These are phyloP conservation scores for Galleria mellonella DNA, from an alignment of 1,140 invertebrate species.

Conservation along the genomic window DNA sequence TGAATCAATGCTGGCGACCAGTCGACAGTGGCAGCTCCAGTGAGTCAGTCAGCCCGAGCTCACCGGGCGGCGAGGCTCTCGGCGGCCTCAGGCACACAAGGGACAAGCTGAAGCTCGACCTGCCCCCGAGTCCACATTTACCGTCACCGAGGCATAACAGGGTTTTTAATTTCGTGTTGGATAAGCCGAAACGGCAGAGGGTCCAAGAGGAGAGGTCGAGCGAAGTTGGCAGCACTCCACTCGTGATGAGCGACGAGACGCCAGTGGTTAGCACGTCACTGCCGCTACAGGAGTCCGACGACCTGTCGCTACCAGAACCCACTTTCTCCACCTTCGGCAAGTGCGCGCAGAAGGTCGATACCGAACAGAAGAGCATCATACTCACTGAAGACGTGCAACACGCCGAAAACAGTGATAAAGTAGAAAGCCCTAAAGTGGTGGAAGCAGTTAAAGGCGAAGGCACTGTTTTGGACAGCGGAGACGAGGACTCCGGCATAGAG, in stretches of 20 bases:
- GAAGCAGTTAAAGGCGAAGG: conserved; percentile 74
- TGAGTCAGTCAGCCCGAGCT: conserved; percentile 54
- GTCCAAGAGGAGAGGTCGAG: conserved; percentile 12
- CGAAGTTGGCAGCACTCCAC: conserved; percentile 20
- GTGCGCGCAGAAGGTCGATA: conserved; percentile 17
- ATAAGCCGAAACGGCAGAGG: conserved; percentile 37
- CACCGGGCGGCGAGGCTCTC: conserved; percentile 60
- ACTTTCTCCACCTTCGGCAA: conserved; percentile 66
- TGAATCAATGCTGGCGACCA: conserved; percentile 27
- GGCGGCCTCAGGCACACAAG: conserved; percentile 84
- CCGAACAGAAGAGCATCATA: conserved; percentile 35
- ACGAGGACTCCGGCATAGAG: conserved; percentile 77
- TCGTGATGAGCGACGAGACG: conserved; percentile 51
- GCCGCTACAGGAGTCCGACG: conserved; percentile 26
- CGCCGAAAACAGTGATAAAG: conserved; percentile 16
- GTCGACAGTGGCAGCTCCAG: conserved; percentile 57
- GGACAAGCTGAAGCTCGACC: conserved; percentile 81
- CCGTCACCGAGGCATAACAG: conserved; percentile 48
- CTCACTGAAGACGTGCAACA: conserved; percentile 37
- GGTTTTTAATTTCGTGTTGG: conserved; percentile 59
- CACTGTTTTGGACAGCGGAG: conserved; percentile 75
- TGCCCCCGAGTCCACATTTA: conserved; percentile 73
- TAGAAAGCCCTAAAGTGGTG: conserved; percentile 24
- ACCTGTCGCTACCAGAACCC: conserved; percentile 34
- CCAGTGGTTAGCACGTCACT: conserved; percentile 28